Evolutionary conservation across 2,797 vertebrate species (phyloP), one percentile per base, ranked within the genome.

Genomic region (Saguinus oedipus): DNA sequence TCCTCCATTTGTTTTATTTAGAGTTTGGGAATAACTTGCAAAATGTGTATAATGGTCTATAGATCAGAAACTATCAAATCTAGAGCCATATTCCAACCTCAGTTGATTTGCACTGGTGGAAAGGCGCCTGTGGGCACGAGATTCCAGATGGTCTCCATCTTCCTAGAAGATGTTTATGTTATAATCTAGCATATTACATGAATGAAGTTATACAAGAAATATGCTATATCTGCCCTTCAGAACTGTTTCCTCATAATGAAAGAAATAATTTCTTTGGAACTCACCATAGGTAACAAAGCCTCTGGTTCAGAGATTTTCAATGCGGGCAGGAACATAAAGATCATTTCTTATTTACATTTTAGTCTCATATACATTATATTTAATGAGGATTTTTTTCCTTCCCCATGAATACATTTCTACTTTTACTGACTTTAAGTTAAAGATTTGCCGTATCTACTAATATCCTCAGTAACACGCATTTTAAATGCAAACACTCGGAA

Each of bases 341-440:
- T 44, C 89, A 36, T 91, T 97, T 97, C 94, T 96, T 82, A 26
- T 95, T 80, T 95, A 27, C 84, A 59, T 93, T 96, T 98, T 64
- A 82, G 24, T 92, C 68, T 89, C 1, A 2, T 68, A 26, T 3
- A 94, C 88, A 85, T 96, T 92, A 27, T 78, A 75, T 68, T 96
- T 97, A 93, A 75, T 86, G 68, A 68, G 14, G 70, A 68, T 92
- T 90, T 88, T 44, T 95, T 98, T 95, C 48, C 44, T 95, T 19
- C 42, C 84, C 74, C 57, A 19, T 78, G 92, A 98, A 44, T 53
- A 88, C 70, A 11, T 97, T 92, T 96, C 70, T 90, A 39, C 76
- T 94, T 97, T 97, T 94, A 10, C 0, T 48, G 3, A 97, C 4
- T 90, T 96, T 81, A 89, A 94, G 53, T 82, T 97, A 95, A 93